Evolutionary conservation across 53 echinoderm and acorn worm genomes (phyloP).

Genomic region (Arbacia lixula): DNA sequence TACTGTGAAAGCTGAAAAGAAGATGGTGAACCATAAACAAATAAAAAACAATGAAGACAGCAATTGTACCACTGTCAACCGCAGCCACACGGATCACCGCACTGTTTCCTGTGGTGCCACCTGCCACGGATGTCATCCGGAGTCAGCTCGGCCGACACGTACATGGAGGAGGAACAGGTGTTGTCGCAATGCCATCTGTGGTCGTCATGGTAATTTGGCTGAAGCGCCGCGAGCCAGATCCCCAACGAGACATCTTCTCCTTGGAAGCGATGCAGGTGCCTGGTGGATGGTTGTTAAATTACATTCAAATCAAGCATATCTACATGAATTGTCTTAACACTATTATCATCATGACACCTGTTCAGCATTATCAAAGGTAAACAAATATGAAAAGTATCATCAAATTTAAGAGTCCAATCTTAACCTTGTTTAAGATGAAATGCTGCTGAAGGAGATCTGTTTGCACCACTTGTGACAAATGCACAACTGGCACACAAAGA

Average conservation of each 20-base stretch:
- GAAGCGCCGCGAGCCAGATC: conserved; percentile 88
- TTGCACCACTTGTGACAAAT: no score
- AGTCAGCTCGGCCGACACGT: conserved; percentile 79
- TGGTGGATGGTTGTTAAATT: no score
- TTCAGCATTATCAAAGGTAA: no score
- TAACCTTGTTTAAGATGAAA: no score
- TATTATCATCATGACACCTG: no score
- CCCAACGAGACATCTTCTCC: conserved; percentile 95
- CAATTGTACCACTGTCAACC: conserved; percentile 19
- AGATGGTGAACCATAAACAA: conserved; percentile 12
- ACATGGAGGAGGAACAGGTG: conserved; percentile 69
- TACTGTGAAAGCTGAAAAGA: no score
- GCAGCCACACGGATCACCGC: conserved; percentile 87
- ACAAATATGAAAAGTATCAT: no score
- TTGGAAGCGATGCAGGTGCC: conserved; percentile 78
- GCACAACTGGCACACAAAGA: no score
- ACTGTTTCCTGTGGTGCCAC: conserved; percentile 77
- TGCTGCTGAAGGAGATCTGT: no score
- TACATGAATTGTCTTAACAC: no score
- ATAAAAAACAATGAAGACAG: neutral
- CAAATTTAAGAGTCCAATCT: no score
- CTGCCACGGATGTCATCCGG: conserved; percentile 60
- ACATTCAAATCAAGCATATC: no score
- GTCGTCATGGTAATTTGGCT: conserved; percentile 84
- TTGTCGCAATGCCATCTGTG: conserved; percentile 80